Evolutionary conservation across 2,113 vertebrate genomes (phyloP), one percentile per base, ranked within the genome.

Genomic region (Martes martes): DNA sequence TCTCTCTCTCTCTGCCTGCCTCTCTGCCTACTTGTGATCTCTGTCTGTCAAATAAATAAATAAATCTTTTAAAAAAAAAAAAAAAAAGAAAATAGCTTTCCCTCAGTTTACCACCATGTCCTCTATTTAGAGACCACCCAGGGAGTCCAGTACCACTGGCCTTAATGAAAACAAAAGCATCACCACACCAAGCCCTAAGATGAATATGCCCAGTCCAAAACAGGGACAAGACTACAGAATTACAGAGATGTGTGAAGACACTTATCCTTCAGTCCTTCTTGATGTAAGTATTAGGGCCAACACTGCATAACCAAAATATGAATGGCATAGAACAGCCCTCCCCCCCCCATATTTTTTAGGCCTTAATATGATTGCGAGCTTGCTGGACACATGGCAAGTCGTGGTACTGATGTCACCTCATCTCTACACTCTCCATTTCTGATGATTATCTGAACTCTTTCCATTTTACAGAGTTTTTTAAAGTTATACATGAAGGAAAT

Each of bases 61-160:
- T n/a, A n/a, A n/a, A n/a, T n/a, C n/a, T n/a, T n/a, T n/a, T n/a
- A n/a, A n/a, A n/a, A n/a, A n/a, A n/a, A n/a, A n/a, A n/a, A n/a
- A n/a, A n/a, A n/a, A n/a, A n/a, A n/a, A n/a, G 28, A 81, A 96
- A 83, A 92, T 88, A 74, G 6, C 26, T 94, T 82, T 94, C 83
- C 11, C 45, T 96, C 73, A 79, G 21, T 90, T 97, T 87, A 47
- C 45, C 26, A 74, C 24, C 28, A 28, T 50, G 26, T 13, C 24
- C 11, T 94, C 7, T 61, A 52, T 87, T 52, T 55, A 94, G 52
- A 85, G 55, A 26, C n/a, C 50, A 19, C 8, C 39, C 59, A 11
- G 52, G 67, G 21, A 80, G 21, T 11, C 11, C 28, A 18, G 61
- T 55, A 76, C 15, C 11, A 4, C 1, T 84, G 47, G 50, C 8